Evolutionary conservation across 2,888 invertebrate species (phyloP).

Genomic region (Eupithecia subfuscata): DNA sequence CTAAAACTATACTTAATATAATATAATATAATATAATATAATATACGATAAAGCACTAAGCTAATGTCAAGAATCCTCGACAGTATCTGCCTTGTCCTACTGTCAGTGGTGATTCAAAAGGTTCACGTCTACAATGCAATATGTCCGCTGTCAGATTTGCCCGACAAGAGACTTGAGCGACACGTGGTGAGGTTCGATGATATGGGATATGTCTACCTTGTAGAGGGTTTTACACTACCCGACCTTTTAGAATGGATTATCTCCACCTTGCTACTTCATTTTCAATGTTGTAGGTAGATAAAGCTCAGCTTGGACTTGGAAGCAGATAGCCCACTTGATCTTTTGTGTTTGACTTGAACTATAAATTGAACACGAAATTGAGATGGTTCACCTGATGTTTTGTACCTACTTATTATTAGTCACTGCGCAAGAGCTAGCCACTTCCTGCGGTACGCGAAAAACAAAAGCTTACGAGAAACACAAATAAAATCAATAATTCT

Average conservation of each 20-base stretch:
- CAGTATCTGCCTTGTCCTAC: not conserved
- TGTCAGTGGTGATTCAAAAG: conserved; percentile 11
- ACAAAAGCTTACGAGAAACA: not conserved
- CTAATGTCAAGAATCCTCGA: not conserved
- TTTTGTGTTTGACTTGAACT: too few species aligned
- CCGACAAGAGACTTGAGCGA: conserved; percentile 3
- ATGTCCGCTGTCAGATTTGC: conserved; percentile 30
- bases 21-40: too few species aligned
- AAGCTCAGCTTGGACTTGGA: not conserved
- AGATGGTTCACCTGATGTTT: too few species aligned
- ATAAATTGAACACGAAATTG: too few species aligned
- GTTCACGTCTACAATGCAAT: conserved; percentile 25
- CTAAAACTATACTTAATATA: too few species aligned
- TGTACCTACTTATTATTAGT: too few species aligned
- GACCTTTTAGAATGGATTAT: too few species aligned
- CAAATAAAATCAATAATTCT: too few species aligned
- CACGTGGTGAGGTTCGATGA: not conserved
- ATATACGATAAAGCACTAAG: too few species aligned
- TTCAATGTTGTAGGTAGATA: not conserved
- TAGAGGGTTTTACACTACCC: not conserved
- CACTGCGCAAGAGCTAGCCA: not conserved
- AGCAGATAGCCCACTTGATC: too few species aligned
- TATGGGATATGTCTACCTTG: not conserved
- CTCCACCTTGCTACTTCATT: not conserved
- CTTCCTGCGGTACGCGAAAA: not conserved